phyloP scores from a whole-genome alignment of 1,140 invertebrate genomes.

The Pogonomyrmex barbatus region DNA sequence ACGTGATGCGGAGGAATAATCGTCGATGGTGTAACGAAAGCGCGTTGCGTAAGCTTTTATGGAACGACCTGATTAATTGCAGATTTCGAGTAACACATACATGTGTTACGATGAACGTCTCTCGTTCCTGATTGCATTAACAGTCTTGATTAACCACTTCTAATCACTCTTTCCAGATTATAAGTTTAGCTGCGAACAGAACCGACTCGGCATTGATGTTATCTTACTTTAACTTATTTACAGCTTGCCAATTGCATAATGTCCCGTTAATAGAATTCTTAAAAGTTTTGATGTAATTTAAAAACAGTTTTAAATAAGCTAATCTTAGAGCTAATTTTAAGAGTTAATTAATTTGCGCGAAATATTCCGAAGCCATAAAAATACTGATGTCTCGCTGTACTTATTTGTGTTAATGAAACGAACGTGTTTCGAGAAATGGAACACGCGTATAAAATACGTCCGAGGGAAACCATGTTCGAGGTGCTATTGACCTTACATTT shows the following conservation, averaged over 20 bases:
- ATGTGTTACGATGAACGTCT: background rate
- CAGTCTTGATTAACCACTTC: conserved; percentile 9
- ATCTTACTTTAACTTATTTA: conserved; percentile 1
- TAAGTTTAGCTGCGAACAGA: background rate
- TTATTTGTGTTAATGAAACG: background rate
- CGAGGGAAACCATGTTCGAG: background rate
- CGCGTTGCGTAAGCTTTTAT: conserved; percentile 45
- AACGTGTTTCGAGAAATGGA: background rate
- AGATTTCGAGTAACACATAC: background rate
- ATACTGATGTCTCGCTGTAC: background rate
- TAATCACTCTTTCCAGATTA: background rate
- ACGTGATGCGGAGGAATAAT: conserved; percentile 14
- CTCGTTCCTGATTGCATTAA: background rate
- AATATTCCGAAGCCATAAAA: background rate
- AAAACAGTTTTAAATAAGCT: background rate
- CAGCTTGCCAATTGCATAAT: no score
- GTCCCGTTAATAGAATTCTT: conserved; percentile 16
- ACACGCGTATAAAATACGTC: background rate
- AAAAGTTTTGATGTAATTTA: background rate
- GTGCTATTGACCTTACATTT: conserved; percentile 1
- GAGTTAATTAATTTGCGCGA: background rate
- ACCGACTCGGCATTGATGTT: background rate
- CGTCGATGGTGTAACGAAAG: conserved; percentile 37
- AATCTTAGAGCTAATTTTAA: background rate
- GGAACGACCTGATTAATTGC: conserved; percentile 29